Evolutionary conservation across 2,113 vertebrate genomes (phyloP).

Genomic region (Rafetus swinhoei): DNA sequence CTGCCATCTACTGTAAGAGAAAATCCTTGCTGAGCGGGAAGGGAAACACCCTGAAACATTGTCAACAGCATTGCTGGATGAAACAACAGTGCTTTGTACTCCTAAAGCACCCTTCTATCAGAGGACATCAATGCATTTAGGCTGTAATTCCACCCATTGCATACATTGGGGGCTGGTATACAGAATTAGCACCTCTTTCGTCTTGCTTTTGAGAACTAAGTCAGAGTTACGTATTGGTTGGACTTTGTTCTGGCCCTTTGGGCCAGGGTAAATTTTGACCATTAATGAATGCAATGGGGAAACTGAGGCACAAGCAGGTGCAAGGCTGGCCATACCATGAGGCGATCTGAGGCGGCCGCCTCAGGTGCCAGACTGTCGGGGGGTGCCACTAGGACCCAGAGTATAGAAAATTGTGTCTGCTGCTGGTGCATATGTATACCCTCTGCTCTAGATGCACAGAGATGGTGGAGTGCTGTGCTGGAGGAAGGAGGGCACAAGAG

Average conservation of each 20-base stretch:
- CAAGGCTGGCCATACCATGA: too few relatives aligned
- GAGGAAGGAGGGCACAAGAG: too few relatives aligned
- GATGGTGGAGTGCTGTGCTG: too few relatives aligned
- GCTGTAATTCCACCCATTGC: not conserved
- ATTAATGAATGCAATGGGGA: not conserved
- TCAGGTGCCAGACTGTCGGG: too few relatives aligned
- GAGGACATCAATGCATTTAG: not conserved
- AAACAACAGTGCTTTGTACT: not conserved
- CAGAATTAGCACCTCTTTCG: not conserved
- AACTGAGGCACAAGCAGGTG: not conserved
- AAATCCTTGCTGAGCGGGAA: not conserved
- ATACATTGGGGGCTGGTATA: not conserved
- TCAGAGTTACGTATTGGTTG: not conserved
- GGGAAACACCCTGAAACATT: not conserved
- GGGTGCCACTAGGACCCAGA: too few relatives aligned
- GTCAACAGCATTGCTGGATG: not conserved
- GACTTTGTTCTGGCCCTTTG: not conserved
- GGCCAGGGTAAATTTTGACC: not conserved
- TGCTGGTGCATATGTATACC: too few relatives aligned
- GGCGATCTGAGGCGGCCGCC: too few relatives aligned
- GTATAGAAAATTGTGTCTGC: too few relatives aligned
- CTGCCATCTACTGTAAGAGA: not conserved
- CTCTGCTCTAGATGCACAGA: too few relatives aligned
- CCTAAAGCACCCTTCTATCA: not conserved
- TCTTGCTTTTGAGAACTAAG: not conserved